These are phyloP conservation scores for Hippopotamyrus pictus DNA, from an alignment of 2,797 vertebrate genomes.

Conservation along the genomic window DNA sequence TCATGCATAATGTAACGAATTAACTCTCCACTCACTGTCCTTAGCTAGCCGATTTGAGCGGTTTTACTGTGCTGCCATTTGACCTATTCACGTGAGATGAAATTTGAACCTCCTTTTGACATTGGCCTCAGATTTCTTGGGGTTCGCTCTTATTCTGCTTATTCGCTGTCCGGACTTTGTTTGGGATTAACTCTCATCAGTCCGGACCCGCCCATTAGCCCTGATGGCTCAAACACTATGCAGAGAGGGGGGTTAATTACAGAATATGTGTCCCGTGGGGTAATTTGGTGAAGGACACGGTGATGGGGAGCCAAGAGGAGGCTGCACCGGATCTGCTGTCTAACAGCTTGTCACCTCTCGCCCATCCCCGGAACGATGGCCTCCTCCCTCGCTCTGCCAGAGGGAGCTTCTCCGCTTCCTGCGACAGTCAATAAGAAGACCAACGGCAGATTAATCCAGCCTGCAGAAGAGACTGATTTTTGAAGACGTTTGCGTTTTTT, in stretches of 20 bases:
- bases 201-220: not conserved
- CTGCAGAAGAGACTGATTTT: constrained; percentile 51
- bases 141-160: not conserved
- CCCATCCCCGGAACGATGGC: constrained; percentile 23
- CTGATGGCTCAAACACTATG: not conserved
- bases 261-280: not conserved
- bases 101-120: not conserved
- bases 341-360: constrained; percentile 3
- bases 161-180: not conserved
- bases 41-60: not conserved
- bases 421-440: constrained; percentile 60
- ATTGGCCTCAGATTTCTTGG: not conserved
- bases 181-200: not conserved
- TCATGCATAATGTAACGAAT: not conserved
- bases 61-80: not conserved
- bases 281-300: not conserved
- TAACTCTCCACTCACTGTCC: not conserved
- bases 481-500: constrained; percentile 63
- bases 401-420: constrained; percentile 48
- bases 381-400: constrained; percentile 51
- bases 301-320: not conserved
- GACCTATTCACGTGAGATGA: not conserved
- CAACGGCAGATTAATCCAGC: constrained; percentile 71
- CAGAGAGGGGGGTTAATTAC: not conserved
- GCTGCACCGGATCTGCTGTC: not conserved